Conservation (phyloP, 2,888 invertebrate species). For the Dasypolia templi region DNA sequence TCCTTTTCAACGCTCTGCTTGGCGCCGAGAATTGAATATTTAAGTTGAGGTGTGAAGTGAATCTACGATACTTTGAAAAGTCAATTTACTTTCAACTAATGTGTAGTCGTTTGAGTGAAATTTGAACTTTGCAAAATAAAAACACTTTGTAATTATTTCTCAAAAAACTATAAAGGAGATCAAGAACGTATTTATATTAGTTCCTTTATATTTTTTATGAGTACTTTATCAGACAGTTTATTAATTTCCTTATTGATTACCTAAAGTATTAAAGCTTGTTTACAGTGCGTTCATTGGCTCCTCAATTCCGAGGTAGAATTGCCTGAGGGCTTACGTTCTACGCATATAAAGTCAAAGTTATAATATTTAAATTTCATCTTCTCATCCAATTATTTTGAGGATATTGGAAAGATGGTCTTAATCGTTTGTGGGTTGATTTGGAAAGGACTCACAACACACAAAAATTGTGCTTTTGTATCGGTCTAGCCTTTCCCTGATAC, state of each 20-base stretch:
- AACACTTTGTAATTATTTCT: too few species aligned
- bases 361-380: background rate
- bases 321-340: background rate
- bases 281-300: constrained; percentile 27
- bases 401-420: constrained; percentile 4
- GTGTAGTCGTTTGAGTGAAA: too few species aligned
- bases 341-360: constrained; percentile 10
- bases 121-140: too few species aligned
- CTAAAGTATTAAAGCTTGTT: constrained; percentile 14
- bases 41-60: too few species aligned
- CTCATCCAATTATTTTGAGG: constrained; percentile 2
- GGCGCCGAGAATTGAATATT: too few species aligned
- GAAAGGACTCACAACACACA: background rate
- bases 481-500: background rate
- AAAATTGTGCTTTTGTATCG: background rate
- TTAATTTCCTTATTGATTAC: constrained; percentile 19
- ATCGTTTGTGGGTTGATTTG: background rate
- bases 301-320: constrained; percentile 2
- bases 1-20: too few species aligned
- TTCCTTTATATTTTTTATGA: background rate
- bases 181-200: background rate
- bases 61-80: too few species aligned
- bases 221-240: background rate
- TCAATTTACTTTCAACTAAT: too few species aligned
- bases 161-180: too few species aligned